Percentiles rank a stretch among this genome's conserved stretches.
Conservation (phyloP, 2,797 vertebrate genomes). For the Sparus aurata region DNA sequence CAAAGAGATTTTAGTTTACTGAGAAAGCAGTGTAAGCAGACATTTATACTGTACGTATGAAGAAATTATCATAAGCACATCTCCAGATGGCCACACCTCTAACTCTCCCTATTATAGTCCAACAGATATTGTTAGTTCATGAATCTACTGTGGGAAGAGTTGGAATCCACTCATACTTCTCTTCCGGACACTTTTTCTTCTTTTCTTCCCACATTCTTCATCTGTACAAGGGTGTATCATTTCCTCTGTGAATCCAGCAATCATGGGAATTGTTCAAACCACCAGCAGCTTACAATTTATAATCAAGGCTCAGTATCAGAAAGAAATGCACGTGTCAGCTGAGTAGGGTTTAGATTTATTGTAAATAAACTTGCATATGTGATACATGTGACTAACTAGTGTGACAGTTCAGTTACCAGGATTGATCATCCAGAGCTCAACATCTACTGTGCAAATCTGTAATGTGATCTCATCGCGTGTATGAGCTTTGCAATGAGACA, state of each 20-base stretch:
- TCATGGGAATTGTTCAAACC: constrained; percentile 69
- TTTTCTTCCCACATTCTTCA: constrained; percentile 76
- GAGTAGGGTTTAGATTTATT: constrained; percentile 56
- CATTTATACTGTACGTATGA: constrained; percentile 56
- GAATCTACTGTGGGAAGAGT: constrained; percentile 60
- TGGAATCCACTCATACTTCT: constrained; percentile 65
- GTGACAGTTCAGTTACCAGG: constrained; percentile 47
- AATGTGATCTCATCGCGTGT: constrained; percentile 36
- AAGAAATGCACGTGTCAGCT: constrained; percentile 59
- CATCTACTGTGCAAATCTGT: constrained; percentile 40
- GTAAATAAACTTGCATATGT: constrained; percentile 34
- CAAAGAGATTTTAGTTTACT: constrained; percentile 73
- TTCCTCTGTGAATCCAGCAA: constrained; percentile 77
- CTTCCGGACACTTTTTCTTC: constrained; percentile 71
- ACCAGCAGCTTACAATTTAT: constrained; percentile 69
- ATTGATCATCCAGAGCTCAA: constrained; percentile 45
- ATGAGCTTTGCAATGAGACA: constrained; percentile 53
- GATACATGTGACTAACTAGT: constrained; percentile 54
- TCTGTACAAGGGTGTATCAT: constrained; percentile 57
- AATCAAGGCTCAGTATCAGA: constrained; percentile 64
- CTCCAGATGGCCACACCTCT: constrained; percentile 85
- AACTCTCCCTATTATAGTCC: constrained; percentile 68
- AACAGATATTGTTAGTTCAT: constrained; percentile 45
- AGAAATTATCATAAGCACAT: constrained; percentile 77
- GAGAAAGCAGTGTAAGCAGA: constrained; percentile 90